Base-by-base conservation (phyloP, 2,888 invertebrate genomes). In the Spicauda simplicius region DNA sequence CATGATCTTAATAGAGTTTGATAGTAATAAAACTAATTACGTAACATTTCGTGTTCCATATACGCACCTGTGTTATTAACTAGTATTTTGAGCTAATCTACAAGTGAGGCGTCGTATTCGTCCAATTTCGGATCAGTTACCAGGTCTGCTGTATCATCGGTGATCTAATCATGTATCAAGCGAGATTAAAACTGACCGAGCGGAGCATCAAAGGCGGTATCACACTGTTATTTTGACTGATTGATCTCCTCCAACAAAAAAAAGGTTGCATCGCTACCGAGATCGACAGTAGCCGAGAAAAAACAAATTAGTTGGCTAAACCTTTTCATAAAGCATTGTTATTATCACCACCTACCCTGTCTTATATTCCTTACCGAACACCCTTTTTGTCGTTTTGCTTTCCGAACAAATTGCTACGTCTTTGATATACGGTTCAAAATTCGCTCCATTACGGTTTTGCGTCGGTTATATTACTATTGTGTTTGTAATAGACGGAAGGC, bases 151-250 rank as follows among this genome's bases (percentile, higher is more conserved):
- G 90, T 87, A 91, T 93, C 93, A 93, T 91, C 85, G 86, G 87
- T 85, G 87, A 89, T 88, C 91, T 92, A 93, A 93, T 91, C 91
- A 93, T 89, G 91, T 88, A 90, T 89, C 88, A 87, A 87, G 78
- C 86, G 86, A 92, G 91, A 91, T 93, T 93, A 91, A 91, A 91
- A 90, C 92, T 90, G 90, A 86, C 85, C 90, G 83, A 84, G 81
- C 90, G 91, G 90, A 88, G 84, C 90, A 88, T 93, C 93, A 93
- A 93, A 93, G 92, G 92, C 91, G 91, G 92, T 92, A 92, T 91
- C 93, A 91, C 88, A 93, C 93, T 91, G 92, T 92, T 93, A 92
- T 92, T 92, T 92, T 93, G 93, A 93, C 93, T 92, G 93, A 93
- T 93, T 91, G 93, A 93, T 93, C 93, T 90, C 86, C 80, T 77